A percentile compares a stretch with the other conserved stretches of the same genome.
Evolutionary conservation across 92 coral and sea anemone species (phyloP).

Genomic region (Palythoa caribaeorum): DNA sequence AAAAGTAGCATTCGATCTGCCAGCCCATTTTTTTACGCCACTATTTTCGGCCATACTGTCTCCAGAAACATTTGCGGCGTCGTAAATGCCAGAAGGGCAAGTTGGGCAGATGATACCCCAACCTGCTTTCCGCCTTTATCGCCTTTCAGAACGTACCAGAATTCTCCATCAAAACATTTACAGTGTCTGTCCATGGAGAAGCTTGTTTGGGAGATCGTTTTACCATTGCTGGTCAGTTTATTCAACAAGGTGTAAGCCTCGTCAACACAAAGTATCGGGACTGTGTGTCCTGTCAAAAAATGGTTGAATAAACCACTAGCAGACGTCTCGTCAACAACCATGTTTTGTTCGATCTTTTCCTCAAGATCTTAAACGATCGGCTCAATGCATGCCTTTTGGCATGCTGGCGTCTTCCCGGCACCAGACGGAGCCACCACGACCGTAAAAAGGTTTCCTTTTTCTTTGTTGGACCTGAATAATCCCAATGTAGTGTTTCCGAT

Average conservation of each 20-base stretch:
- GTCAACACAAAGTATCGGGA: slow-evolving; percentile 38
- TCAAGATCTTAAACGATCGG: neutral
- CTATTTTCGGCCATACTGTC: slow-evolving; percentile 5
- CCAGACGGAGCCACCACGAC: neutral
- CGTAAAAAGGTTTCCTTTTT: neutral
- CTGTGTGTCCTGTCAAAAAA: slow-evolving; percentile 23
- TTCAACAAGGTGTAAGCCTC: slow-evolving; percentile 13
- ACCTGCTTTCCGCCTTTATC: neutral
- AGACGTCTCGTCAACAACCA: neutral
- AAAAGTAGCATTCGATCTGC: neutral
- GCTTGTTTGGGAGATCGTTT: neutral
- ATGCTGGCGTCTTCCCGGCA: neutral
- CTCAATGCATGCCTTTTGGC: neutral
- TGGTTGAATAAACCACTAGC: slow-evolving; percentile 43
- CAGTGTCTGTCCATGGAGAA: slow-evolving; percentile 6
- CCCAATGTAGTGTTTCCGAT: neutral
- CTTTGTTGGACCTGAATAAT: neutral
- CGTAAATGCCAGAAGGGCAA: neutral
- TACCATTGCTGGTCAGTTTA: neutral
- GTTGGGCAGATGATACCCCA: neutral
- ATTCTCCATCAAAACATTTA: slow-evolving; percentile 19
- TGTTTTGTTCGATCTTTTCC: neutral
- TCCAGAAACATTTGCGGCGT: neutral
- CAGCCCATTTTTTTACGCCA: neutral
- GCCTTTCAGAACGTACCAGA: slow-evolving; percentile 30